Percentiles rank a stretch among this genome's conserved stretches.
Evolutionary conservation across 2,797 vertebrate genomes (phyloP).

Genomic region (Spinus olivaceus): DNA sequence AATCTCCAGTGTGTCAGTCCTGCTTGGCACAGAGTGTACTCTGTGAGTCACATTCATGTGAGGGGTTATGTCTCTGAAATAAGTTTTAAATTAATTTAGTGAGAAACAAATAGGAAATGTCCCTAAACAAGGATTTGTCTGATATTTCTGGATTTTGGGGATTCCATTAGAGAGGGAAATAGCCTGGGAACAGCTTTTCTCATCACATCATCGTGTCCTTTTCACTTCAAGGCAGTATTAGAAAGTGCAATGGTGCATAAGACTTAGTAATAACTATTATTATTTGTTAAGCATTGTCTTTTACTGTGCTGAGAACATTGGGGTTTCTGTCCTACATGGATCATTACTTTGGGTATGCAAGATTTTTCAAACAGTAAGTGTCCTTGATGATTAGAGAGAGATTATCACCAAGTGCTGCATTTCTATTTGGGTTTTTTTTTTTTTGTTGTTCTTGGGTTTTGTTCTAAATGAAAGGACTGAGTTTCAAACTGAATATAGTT

Average conservation of each 20-base stretch:
- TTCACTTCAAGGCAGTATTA: conserved; percentile 33
- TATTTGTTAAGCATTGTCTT: conserved; percentile 53
- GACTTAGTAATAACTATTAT: conserved; percentile 47
- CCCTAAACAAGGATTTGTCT: neutral
- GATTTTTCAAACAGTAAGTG: conserved; percentile 27
- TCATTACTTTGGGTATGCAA: conserved; percentile 36
- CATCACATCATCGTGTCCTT: neutral
- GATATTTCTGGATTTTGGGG: neutral
- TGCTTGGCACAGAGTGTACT: rapidly evolving
- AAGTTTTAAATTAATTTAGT: neutral
- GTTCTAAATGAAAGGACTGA: neutral
- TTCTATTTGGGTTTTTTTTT: neutral
- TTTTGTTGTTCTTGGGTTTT: neutral
- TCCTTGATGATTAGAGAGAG: conserved; percentile 29
- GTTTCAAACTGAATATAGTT: neutral
- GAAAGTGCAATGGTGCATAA: conserved; percentile 38
- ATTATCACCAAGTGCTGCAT: conserved; percentile 12
- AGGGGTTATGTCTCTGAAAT: neutral
- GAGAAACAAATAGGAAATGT: neutral
- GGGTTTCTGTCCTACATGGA: conserved; percentile 15
- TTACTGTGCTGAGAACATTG: conserved; percentile 1
- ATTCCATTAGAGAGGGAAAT: neutral
- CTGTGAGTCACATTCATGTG: neutral
- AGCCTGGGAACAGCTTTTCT: conserved; percentile 13
- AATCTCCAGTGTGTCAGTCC: neutral